phyloP scores from a whole-genome alignment of 2,113 vertebrate genomes.

The Sebastes schlegelii region DNA sequence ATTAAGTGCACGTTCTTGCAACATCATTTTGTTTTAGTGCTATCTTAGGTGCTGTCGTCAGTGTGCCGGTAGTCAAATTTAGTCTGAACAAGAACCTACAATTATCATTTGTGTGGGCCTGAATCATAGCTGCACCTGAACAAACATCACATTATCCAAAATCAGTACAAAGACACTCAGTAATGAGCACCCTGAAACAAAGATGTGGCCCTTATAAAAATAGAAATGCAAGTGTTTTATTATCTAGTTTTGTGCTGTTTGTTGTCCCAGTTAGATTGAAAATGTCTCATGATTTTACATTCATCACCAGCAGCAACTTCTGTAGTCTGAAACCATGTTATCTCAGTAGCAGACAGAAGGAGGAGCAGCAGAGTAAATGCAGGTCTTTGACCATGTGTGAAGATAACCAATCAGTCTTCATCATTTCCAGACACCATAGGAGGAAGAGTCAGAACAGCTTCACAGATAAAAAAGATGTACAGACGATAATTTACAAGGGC shows the following conservation, averaged over 20 bases:
- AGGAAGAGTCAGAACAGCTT: not conserved
- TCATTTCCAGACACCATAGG: not conserved
- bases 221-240: not conserved
- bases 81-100: no score
- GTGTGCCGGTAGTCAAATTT: no score
- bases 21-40: no score
- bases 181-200: not conserved
- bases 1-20: no score
- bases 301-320: not conserved
- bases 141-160: not conserved
- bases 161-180: not conserved
- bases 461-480: constrained; percentile 11
- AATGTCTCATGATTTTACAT: not conserved
- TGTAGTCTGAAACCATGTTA: not conserved
- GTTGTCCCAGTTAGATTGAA: not conserved
- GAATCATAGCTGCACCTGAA: not conserved
- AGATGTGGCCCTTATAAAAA: no score
- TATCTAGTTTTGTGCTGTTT: not conserved
- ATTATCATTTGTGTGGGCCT: no score
- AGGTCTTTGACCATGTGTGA: constrained; percentile 2
- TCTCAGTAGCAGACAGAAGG: no score
- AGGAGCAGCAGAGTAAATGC: not conserved
- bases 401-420: constrained; percentile 23
- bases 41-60: no score
- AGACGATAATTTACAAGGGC: not conserved